phyloP scores from a whole-genome alignment of 1,140 invertebrate species.

The Trachymyrmex septentrionalis region DNA sequence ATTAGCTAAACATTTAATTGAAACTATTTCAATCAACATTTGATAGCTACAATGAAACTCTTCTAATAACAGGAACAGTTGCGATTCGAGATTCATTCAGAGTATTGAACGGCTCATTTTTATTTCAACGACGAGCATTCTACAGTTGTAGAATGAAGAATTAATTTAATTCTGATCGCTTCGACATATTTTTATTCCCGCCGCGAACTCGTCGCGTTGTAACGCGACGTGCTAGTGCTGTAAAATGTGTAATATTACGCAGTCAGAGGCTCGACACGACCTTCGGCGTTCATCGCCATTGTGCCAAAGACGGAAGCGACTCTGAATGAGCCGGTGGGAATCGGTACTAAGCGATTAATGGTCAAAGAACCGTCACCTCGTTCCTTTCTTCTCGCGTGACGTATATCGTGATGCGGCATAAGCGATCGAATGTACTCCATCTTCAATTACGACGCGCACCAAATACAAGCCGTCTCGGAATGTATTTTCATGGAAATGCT shows the following conservation, averaged over 20 bases:
- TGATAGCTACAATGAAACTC: too few species aligned
- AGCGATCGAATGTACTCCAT: constrained; percentile 6
- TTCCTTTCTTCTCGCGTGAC: constrained; percentile 25
- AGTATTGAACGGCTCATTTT: neutral
- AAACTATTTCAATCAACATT: too few species aligned
- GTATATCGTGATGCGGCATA: constrained; percentile 35
- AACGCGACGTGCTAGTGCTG: neutral
- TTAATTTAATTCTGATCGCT: neutral
- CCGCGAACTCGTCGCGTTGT: neutral
- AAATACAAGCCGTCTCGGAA: neutral
- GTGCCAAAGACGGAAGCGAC: neutral
- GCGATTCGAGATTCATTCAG: neutral
- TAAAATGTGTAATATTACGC: constrained; percentile 2
- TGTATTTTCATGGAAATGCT: neutral
- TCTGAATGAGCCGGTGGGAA: constrained; percentile 23
- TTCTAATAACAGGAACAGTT: too few species aligned
- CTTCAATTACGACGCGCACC: constrained; percentile 3
- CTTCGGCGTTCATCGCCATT: constrained; percentile 15
- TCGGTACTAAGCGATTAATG: constrained; percentile 33
- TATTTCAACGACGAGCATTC: neutral
- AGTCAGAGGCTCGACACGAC: neutral
- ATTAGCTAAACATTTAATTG: too few species aligned
- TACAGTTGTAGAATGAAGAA: neutral
- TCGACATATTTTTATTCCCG: neutral
- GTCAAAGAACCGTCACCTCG: constrained; percentile 37